phyloP scores from a whole-genome alignment of 1,140 invertebrate genomes.

The Nephila pilipes region DNA sequence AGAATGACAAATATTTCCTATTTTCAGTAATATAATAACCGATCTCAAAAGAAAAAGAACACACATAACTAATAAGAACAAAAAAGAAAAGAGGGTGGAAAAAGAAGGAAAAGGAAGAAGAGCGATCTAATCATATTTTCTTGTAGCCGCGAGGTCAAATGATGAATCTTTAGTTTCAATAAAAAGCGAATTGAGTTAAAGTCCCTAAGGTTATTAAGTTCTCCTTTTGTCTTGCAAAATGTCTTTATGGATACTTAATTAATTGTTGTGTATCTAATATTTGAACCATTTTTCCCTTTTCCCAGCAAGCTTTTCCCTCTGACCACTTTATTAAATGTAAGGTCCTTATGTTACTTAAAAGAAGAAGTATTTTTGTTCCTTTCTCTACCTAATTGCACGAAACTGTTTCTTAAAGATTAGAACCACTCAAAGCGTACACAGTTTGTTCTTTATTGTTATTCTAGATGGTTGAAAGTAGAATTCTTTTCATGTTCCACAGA shows the following conservation, averaged over 20 bases:
- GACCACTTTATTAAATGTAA: constrained; percentile 9
- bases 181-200: constrained; percentile 6
- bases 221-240: neutral
- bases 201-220: neutral
- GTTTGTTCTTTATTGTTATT: constrained; percentile 11
- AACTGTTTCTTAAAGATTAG: neutral
- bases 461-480: neutral
- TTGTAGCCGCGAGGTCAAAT: neutral
- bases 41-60: neutral
- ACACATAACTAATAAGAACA: neutral
- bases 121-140: neutral
- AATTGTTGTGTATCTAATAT: constrained; percentile 15
- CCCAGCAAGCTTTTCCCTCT: neutral
- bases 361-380: neutral
- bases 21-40: constrained; percentile 9
- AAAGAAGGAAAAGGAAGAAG: neutral
- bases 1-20: constrained; percentile 10
- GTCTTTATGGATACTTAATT: constrained; percentile 21
- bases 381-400: neutral
- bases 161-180: constrained; percentile 19
- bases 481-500: neutral
- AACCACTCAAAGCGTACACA: neutral
- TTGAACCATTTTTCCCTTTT: constrained; percentile 3
- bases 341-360: constrained; percentile 25
- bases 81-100: neutral